These are phyloP conservation scores for Macropodus opercularis DNA, from an alignment of 2,797 vertebrate species.

Conservation along the genomic window DNA sequence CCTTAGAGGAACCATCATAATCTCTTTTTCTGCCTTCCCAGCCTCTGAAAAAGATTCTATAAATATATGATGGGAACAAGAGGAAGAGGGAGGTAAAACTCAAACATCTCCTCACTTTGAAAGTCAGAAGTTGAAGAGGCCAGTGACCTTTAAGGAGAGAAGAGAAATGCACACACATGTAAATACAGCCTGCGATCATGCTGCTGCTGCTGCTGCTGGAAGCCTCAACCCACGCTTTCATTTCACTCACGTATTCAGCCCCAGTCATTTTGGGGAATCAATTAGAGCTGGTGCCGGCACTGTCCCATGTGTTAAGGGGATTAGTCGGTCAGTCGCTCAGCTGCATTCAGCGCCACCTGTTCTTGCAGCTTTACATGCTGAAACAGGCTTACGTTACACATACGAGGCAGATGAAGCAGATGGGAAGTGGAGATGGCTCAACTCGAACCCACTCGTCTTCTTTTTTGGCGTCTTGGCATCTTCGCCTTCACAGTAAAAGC, in stretches of 20 bases:
- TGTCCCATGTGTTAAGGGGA: constrained; percentile 87
- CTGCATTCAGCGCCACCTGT: constrained; percentile 82
- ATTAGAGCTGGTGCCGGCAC: constrained; percentile 87
- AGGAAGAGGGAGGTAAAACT: constrained; percentile 55
- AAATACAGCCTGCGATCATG: constrained; percentile 81
- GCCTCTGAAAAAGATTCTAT: constrained; percentile 85
- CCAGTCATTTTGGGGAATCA: constrained; percentile 88
- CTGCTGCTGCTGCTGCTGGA: constrained; percentile 42
- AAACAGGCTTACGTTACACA: constrained; percentile 81
- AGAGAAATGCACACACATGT: constrained; percentile 1
- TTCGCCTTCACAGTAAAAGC: constrained; percentile 14
- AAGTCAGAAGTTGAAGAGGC: constrained; percentile 80
- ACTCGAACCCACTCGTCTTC: constrained; percentile 43
- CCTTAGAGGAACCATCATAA: constrained; percentile 85
- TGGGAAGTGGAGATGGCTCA: constrained; percentile 84
- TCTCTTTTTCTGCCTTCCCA: constrained; percentile 90
- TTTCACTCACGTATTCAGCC: constrained; percentile 82
- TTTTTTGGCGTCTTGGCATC: constrained; percentile 18
- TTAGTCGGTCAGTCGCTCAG: constrained; percentile 86
- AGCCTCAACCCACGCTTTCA: constrained; percentile 83
- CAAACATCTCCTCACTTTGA: constrained; percentile 71
- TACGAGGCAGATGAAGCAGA: constrained; percentile 84
- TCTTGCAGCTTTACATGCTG: constrained; percentile 76
- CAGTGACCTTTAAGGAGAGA: constrained; percentile 18
- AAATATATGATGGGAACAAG: constrained; percentile 86